Conservation (phyloP, 2,888 invertebrate genomes). For the Conops quadrifasciatus region DNA sequence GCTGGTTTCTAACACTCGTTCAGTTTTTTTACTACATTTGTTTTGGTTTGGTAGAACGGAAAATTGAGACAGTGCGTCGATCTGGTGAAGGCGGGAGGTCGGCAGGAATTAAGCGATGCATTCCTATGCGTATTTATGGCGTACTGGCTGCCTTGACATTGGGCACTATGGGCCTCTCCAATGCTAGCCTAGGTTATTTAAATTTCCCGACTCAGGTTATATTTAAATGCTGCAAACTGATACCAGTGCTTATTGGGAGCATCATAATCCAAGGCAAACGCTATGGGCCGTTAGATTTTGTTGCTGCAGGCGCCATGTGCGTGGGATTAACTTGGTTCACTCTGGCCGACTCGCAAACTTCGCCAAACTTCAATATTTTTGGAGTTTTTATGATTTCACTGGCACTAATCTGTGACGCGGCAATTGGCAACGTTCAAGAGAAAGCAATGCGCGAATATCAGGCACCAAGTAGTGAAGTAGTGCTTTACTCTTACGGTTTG, state of each 20-base stretch:
- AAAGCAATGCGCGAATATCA: constrained; percentile 87
- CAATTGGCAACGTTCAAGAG: constrained; percentile 97
- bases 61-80: constrained; percentile 66
- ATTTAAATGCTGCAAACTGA: constrained; percentile 96
- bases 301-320: constrained; percentile 87
- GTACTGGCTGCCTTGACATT: constrained; percentile 86
- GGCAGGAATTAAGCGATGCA: constrained; percentile 73
- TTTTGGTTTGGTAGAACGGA: constrained; percentile 79
- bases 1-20: constrained; percentile 90
- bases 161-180: constrained; percentile 96
- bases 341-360: constrained; percentile 78
- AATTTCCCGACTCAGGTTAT: constrained; percentile 98
- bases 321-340: constrained; percentile 91
- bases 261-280: constrained; percentile 90
- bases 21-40: constrained; percentile 88
- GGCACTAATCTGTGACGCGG: constrained; percentile 92
- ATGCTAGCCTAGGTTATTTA: constrained; percentile 90
- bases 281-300: constrained; percentile 83
- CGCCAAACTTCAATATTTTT: constrained; percentile 76
- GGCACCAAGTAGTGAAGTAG: constrained; percentile 90
- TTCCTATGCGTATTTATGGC: constrained; percentile 82
- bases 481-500: constrained; percentile 89
- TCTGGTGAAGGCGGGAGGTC: constrained; percentile 37
- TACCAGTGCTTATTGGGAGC: constrained; percentile 94
- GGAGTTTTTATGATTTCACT: constrained; percentile 81